phyloP scores from a whole-genome alignment of 1,140 invertebrate genomes.

The Ptiloglossa arizonensis region DNA sequence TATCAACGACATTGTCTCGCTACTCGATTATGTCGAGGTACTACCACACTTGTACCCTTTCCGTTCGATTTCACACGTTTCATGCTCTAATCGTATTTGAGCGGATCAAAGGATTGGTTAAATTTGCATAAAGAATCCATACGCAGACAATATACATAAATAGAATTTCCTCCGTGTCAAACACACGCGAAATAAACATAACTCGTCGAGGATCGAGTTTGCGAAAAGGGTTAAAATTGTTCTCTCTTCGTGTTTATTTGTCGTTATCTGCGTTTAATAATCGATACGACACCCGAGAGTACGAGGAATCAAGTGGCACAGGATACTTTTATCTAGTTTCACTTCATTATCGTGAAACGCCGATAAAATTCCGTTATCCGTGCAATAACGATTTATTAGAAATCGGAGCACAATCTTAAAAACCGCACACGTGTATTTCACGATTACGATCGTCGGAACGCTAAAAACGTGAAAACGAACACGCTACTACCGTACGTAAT shows the following conservation, averaged over 20 bases:
- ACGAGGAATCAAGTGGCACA: neutral
- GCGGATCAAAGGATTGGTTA: no score
- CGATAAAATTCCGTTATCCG: conserved; percentile 12
- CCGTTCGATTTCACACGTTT: no score
- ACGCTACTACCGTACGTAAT: no score
- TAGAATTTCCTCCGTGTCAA: no score
- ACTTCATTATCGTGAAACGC: neutral
- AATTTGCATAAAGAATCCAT: no score
- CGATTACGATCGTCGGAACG: neutral
- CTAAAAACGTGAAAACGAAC: no score
- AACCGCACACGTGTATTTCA: neutral
- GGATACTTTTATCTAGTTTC: neutral
- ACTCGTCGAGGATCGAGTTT: neutral
- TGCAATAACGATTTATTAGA: neutral
- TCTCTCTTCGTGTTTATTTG: neutral
- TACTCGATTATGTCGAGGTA: no score
- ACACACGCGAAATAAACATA: no score
- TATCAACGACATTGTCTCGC: no score
- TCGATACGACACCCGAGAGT: neutral
- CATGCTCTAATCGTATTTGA: no score
- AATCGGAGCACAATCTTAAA: neutral
- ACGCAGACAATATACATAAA: no score
- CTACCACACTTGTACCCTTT: no score
- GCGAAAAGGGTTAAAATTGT: neutral
- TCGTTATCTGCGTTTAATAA: neutral